Conservation (phyloP, 2,113 vertebrate genomes). For the Centrocercus urophasianus region DNA sequence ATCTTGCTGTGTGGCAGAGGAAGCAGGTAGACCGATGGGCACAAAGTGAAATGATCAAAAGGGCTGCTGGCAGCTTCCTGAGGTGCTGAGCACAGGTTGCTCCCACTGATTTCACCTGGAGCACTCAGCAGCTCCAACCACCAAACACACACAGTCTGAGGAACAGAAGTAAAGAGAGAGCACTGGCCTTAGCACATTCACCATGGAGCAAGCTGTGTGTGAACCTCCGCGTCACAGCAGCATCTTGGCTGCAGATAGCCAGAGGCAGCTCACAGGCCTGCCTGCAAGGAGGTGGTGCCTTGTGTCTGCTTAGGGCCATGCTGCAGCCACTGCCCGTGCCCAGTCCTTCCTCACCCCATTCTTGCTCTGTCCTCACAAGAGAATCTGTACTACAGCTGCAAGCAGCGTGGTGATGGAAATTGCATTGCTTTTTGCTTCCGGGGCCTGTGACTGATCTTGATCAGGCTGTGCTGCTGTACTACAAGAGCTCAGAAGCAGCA, state of each 20-base stretch:
- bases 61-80: background rate
- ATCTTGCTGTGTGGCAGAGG: background rate
- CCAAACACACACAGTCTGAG: background rate
- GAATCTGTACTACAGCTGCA: background rate
- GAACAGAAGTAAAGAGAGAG: background rate
- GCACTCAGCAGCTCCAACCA: background rate
- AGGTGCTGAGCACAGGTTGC: background rate
- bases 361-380: background rate
- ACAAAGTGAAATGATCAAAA: background rate
- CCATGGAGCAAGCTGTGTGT: fast-evolving
- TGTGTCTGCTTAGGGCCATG: fast-evolving
- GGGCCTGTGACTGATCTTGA: background rate
- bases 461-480: background rate
- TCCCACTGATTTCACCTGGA: background rate
- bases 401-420: background rate
- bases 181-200: background rate
- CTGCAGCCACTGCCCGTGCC: too few species aligned
- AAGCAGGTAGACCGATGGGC: background rate
- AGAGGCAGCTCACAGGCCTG: background rate
- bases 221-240: fast-evolving
- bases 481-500: background rate
- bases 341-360: fast-evolving
- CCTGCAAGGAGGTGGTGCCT: background rate
- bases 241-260: background rate
- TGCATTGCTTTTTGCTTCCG: background rate